Percentiles rank a stretch among this genome's conserved stretches.
phyloP scores from a whole-genome alignment of 2,888 invertebrate genomes.

The Philhelius pedissequus region DNA sequence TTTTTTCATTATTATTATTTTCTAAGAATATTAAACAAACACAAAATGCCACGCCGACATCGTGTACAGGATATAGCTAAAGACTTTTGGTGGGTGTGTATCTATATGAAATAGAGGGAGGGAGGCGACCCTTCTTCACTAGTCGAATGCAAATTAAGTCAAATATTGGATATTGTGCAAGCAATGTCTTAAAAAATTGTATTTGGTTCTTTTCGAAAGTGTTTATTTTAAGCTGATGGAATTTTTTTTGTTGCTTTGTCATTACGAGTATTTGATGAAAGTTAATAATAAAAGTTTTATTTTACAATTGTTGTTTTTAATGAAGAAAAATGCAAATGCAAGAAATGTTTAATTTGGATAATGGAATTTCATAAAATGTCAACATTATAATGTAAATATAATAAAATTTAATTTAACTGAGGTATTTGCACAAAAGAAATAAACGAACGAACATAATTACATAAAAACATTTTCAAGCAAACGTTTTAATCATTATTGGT shows the following conservation, averaged over 20 bases:
- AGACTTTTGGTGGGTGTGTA: not conserved
- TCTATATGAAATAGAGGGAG: not conserved
- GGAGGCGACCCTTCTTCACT: constrained; percentile 11
- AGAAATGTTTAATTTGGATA: not conserved
- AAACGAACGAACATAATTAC: not conserved
- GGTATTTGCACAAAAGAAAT: not conserved
- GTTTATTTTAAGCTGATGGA: constrained; percentile 1
- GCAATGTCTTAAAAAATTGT: constrained; percentile 23
- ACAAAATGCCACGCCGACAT: constrained; percentile 39
- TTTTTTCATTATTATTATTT: constrained; percentile 35
- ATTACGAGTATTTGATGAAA: not conserved
- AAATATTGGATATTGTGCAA: constrained; percentile 53
- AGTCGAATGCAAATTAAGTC: constrained; percentile 57
- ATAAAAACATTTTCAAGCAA: not conserved
- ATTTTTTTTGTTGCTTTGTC: not conserved
- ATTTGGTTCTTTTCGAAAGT: not conserved
- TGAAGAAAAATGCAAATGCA: not conserved
- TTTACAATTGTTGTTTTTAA: not conserved
- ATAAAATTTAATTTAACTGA: not conserved
- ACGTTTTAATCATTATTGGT: not conserved
- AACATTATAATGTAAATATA: too few relatives aligned
- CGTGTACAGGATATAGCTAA: not conserved
- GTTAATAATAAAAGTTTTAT: not conserved
- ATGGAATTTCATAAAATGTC: not conserved
- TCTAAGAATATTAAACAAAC: constrained; percentile 56